Base-by-base conservation (phyloP, 2,113 vertebrate species). In the Reinhardtius hippoglossoides region DNA sequence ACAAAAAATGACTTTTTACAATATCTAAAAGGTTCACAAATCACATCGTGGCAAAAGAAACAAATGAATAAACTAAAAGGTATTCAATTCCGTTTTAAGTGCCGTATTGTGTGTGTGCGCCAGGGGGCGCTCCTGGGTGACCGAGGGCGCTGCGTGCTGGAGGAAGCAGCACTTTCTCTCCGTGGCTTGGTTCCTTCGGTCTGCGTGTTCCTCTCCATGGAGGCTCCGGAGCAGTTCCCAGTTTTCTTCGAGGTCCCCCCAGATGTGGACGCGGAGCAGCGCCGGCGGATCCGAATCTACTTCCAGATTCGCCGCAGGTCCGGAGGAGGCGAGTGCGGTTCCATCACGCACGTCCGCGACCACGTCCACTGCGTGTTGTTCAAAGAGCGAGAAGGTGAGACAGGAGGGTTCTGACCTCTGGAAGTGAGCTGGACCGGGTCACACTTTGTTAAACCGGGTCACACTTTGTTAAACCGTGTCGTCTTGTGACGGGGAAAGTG, bases 301-400 rank as follows among this genome's bases (percentile, higher is more conserved):
- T 92, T 93, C 20, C 4, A 65, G 0, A 57, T 91, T 5, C 55
- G 24, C 0, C 88, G 91, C 2, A 91, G 67, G 44, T 92, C 92
- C 0, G 86, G 88, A 7, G 92, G 92, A 5, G 92, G 92, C 13
- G 88, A 91, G 0, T 92, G 91, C 64, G 26, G 83, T 15, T 1
- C 27, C 0, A 7, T 91, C 1, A 81, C 60, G 0, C 0, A 23
- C 0, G 12, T 68, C 0, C 4, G 10, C 0, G 67, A 42, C 5
- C 23, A 71, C 6, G 50, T 88, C 58, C 90, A 86, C 71, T 77
- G 64, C 46, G 42, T 93, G 0, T 55, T 70, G 0, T 93, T 93
- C 21, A 74, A 31, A 35, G 65, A 91, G 0, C 20, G 4, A 67
- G 48, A 73, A 7, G 91, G 92, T 93, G 44, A 77, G 76, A 5